phyloP scores from a whole-genome alignment of 2,888 invertebrate species.

The Gasteruption jaculator region DNA sequence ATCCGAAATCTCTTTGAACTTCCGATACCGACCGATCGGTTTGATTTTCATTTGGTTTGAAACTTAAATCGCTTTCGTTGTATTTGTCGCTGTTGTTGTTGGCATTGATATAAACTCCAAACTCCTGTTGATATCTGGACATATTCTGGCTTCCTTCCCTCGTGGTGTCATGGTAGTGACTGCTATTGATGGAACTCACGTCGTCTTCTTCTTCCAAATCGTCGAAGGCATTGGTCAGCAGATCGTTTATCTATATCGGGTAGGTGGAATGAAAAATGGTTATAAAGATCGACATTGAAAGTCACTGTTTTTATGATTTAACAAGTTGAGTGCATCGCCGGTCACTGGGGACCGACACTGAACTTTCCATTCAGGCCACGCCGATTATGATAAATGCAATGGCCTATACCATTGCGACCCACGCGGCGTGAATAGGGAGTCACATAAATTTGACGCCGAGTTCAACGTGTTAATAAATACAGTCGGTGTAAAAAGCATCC shows the following conservation, averaged over 20 bases:
- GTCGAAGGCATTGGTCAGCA: slow-evolving; percentile 65
- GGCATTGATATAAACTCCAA: slow-evolving; percentile 27
- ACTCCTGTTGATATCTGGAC: slow-evolving; percentile 34
- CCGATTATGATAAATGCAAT: too few relatives aligned
- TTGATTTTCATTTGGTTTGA: slow-evolving; percentile 26
- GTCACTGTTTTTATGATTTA: too few relatives aligned
- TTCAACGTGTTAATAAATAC: not conserved
- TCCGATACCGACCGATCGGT: slow-evolving; percentile 28
- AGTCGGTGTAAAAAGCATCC: too few relatives aligned
- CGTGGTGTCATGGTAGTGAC: slow-evolving; percentile 35
- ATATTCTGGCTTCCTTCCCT: slow-evolving; percentile 32
- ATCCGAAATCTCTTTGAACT: slow-evolving; percentile 32
- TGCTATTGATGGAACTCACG: slow-evolving; percentile 59
- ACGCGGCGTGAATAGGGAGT: too few relatives aligned
- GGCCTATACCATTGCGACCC: too few relatives aligned
- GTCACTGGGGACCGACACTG: too few relatives aligned
- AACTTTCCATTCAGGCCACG: too few relatives aligned
- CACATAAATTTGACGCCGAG: too few relatives aligned
- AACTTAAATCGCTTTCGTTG: slow-evolving; percentile 25
- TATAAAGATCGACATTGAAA: too few relatives aligned
- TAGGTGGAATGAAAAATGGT: too few relatives aligned
- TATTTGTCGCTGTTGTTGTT: slow-evolving; percentile 28
- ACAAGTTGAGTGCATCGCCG: too few relatives aligned
- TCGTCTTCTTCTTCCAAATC: slow-evolving; percentile 65
- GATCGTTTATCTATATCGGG: slow-evolving; percentile 58